phyloP scores from a whole-genome alignment of 2,888 invertebrate genomes.

The Nineta flava region DNA sequence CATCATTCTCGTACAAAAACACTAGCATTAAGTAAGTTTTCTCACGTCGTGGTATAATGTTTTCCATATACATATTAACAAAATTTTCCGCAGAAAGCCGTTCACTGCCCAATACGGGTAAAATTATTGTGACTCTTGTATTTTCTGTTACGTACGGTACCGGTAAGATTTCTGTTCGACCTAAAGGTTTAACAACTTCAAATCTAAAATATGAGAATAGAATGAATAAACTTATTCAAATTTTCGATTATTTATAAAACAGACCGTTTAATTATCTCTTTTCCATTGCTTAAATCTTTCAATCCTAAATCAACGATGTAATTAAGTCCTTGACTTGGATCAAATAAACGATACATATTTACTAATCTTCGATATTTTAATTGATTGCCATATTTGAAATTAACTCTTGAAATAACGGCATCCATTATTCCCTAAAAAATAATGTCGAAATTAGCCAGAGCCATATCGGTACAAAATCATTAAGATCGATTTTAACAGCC shows the following conservation, averaged over 20 bases:
- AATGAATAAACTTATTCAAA: not conserved
- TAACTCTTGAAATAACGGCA: slow-evolving; percentile 32
- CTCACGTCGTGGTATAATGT: slow-evolving; percentile 59
- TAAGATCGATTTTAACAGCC: too few species aligned
- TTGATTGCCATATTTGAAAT: slow-evolving; percentile 30
- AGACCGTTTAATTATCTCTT: slow-evolving; percentile 35
- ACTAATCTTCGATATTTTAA: slow-evolving; percentile 38
- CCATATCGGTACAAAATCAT: too few species aligned
- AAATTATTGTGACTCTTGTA: slow-evolving; percentile 59
- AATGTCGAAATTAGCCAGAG: too few species aligned
- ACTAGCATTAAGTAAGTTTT: slow-evolving; percentile 65
- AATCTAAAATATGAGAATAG: slow-evolving; percentile 32
- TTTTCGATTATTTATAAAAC: not conserved
- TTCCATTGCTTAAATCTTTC: slow-evolving; percentile 28
- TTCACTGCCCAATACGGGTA: slow-evolving; percentile 46
- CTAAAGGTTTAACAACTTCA: slow-evolving; percentile 70
- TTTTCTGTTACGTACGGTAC: slow-evolving; percentile 95
- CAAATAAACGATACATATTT: slow-evolving; percentile 63
- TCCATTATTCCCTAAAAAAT: slow-evolving; percentile 31
- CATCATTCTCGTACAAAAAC: slow-evolving; percentile 45
- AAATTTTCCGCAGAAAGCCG: slow-evolving; percentile 43
- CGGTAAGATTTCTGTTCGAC: slow-evolving; percentile 74
- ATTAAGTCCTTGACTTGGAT: slow-evolving; percentile 73
- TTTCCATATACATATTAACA: slow-evolving; percentile 52
- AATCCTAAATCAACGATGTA: slow-evolving; percentile 62